Evolutionary conservation across 2,797 vertebrate species (phyloP).

Genomic region (Takifugu rubripes): DNA sequence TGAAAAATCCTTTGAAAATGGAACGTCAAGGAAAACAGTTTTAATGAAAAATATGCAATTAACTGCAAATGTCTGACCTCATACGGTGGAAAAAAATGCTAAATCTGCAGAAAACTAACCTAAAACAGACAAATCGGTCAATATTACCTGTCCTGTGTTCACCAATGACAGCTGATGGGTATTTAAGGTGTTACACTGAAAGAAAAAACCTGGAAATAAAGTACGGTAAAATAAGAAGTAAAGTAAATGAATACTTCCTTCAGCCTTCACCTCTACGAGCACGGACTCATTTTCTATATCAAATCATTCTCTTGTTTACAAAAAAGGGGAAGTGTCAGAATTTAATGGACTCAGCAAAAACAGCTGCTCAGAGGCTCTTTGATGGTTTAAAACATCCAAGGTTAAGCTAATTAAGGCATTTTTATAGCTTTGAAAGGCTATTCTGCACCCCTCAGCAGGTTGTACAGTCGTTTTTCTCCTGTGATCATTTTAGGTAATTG

Average conservation of each 20-base stretch:
- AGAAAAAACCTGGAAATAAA: slow-evolving; percentile 3
- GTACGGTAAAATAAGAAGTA: neutral
- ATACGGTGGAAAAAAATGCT: too few species aligned
- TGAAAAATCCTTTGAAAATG: too few species aligned
- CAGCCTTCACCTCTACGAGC: slow-evolving; percentile 1
- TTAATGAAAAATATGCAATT: too few species aligned
- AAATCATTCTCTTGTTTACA: slow-evolving; percentile 52
- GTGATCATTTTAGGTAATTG: slow-evolving; percentile 75
- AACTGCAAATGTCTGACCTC: too few species aligned
- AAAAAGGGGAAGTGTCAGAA: slow-evolving; percentile 41
- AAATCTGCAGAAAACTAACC: too few species aligned
- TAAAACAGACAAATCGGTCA: neutral
- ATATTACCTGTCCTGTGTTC: neutral
- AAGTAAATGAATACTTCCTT: slow-evolving; percentile 8
- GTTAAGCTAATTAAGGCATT: slow-evolving; percentile 65
- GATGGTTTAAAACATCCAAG: slow-evolving; percentile 55
- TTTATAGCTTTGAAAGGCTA: slow-evolving; percentile 64
- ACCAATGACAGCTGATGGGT: neutral
- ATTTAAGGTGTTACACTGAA: neutral
- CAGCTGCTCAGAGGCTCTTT: slow-evolving; percentile 51
- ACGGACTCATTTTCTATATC: slow-evolving; percentile 14
- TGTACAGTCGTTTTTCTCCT: slow-evolving; percentile 65
- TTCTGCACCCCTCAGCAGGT: slow-evolving; percentile 78
- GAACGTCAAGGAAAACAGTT: too few species aligned
- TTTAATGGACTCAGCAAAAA: slow-evolving; percentile 63